Percentiles rank a stretch among this genome's conserved stretches.
phyloP scores from a whole-genome alignment of 2,797 vertebrate species.

The Hippocampus kuda region DNA sequence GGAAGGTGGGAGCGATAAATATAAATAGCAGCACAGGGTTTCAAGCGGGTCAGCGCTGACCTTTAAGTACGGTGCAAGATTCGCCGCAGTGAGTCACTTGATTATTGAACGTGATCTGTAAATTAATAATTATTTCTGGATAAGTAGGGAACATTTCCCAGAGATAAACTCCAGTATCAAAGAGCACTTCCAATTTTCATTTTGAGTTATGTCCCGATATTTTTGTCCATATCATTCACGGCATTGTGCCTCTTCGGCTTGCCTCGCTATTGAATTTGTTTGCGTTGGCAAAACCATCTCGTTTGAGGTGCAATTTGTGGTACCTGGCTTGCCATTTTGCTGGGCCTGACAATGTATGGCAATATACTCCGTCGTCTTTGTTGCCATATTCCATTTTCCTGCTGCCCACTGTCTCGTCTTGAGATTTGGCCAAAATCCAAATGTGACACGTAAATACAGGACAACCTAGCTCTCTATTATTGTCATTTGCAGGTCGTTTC shows the following conservation, averaged over 20 bases:
- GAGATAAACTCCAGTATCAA: background rate
- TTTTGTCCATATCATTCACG: background rate
- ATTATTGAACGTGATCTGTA: slow-evolving; percentile 9
- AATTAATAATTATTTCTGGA: background rate
- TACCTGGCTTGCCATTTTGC: too few relatives aligned
- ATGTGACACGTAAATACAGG: too few relatives aligned
- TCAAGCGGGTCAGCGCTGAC: slow-evolving; percentile 42
- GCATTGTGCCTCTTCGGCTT: background rate
- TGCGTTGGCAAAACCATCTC: background rate
- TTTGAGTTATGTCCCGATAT: background rate
- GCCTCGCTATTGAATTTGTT: background rate
- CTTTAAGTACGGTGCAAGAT: slow-evolving; percentile 53
- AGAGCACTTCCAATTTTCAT: background rate
- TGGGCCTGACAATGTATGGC: too few relatives aligned
- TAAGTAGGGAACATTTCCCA: background rate
- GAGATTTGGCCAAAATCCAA: background rate
- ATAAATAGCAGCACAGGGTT: slow-evolving; percentile 53
- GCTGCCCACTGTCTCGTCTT: background rate
- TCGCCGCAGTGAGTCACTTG: slow-evolving; percentile 30
- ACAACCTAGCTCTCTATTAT: background rate
- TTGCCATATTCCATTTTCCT: background rate
- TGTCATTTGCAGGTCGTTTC: background rate
- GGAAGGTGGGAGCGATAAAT: slow-evolving; percentile 37
- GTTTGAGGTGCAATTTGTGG: too few relatives aligned
- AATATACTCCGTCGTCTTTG: background rate